Base-by-base conservation (phyloP, 2,888 invertebrate species). In the Osmoderma eremita region DNA sequence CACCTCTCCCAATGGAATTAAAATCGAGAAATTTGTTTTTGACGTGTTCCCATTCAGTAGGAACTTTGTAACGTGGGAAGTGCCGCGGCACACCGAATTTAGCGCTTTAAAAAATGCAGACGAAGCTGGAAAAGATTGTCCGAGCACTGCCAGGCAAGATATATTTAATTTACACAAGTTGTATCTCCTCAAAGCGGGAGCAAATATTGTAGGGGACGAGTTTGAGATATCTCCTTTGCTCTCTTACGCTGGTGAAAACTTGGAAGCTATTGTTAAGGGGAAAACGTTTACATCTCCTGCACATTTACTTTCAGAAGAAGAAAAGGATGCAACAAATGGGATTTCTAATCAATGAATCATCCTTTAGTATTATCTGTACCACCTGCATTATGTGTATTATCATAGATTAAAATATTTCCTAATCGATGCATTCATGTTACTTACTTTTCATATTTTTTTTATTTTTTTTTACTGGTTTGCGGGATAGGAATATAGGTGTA, bases 21-120 rank as follows among this genome's bases (percentile, higher is more conserved):
- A 99, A 84, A 92, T 99, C 83, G 99, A 99, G 79, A 99, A 98
- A 82, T 99, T 99, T 80, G 94, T 99, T 8, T 99, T 99, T 80
- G 99, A 99, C 82, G 97, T 98, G 0, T 99, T 99, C 79, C 93
- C 93, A 77, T 96, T 95, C 82, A 90, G 97, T 0, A 89, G 93
- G 71, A 91, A 91, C 75, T 94, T 99, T 78, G 95, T 93, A 10
- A 94, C 95, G 4, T 93, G 97, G 89, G 97, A 98, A 83, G 93
- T 94, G 0, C 88, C 91, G 0, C 88, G 98, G 50, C 91, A 93
- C 73, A 92, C 93, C 68, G 99, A 99, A 80, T 99, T 99, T 80
- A 96, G 98, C 74, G 97, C 98, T 0, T 83, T 99, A 72, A 99
- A 99, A 80, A 99, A 99, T 82, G 88, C 93, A 0, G 94, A 98